These are phyloP conservation scores for Danaus melanippus DNA, from an alignment of 1,140 invertebrate genomes.

Conservation along the genomic window DNA sequence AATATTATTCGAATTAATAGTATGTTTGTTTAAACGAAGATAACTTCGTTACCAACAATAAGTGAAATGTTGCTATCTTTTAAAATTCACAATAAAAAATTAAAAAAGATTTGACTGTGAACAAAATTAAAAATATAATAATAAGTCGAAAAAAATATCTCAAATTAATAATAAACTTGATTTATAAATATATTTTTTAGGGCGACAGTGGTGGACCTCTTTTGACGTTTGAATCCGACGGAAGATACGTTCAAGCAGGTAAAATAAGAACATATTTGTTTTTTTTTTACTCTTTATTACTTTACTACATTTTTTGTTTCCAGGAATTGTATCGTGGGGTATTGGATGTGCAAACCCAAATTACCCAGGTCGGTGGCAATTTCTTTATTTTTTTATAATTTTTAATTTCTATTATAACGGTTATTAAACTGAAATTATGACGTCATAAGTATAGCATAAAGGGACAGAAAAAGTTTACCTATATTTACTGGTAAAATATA, in stretches of 20 bases:
- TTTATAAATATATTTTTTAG: conserved; percentile 52
- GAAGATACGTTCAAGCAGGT: conserved; percentile 66
- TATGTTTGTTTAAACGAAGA: not conserved
- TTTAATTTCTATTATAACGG: not conserved
- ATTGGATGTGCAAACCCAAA: conserved; percentile 73
- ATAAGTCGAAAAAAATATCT: not conserved
- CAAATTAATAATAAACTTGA: not conserved
- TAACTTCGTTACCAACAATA: too few relatives aligned
- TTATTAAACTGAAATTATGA: not conserved
- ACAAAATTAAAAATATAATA: not conserved
- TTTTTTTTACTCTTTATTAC: too few relatives aligned
- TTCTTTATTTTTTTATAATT: not conserved
- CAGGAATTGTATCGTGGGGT: conserved; percentile 75
- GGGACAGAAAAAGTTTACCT: too few relatives aligned
- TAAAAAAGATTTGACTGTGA: not conserved
- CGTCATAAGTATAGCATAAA: too few relatives aligned
- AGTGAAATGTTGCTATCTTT: too few relatives aligned
- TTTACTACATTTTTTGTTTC: too few relatives aligned
- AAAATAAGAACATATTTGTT: conserved; percentile 17
- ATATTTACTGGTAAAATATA: too few relatives aligned
- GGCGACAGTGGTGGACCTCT: conserved; percentile 77
- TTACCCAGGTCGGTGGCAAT: conserved; percentile 58
- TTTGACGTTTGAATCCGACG: conserved; percentile 46
- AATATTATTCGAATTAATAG: not conserved
- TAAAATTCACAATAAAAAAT: not conserved